Percentiles rank a stretch among this genome's conserved stretches.
Conservation (phyloP, 2,797 vertebrate species). For the Masticophis lateralis region DNA sequence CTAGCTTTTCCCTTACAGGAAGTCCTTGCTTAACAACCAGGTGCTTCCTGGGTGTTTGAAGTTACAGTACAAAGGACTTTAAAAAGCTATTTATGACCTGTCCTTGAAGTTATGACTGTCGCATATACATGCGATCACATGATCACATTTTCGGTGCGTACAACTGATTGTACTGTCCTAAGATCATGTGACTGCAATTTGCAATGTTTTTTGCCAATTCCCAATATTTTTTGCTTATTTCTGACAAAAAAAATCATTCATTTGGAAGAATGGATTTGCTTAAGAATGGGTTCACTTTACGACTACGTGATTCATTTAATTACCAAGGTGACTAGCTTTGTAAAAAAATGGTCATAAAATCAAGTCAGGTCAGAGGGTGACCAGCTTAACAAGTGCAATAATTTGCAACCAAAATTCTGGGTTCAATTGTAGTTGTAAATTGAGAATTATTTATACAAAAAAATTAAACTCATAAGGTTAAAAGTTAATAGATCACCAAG, state of each 20-base stretch:
- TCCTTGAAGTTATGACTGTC: not conserved
- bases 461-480: not conserved
- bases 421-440: not conserved
- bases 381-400: no score
- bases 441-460: not conserved
- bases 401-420: not conserved
- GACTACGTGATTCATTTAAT: not conserved
- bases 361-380: not conserved
- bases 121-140: not conserved
- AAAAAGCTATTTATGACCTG: not conserved
- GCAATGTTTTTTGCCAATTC: not conserved
- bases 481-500: not conserved
- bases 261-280: not conserved
- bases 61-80: not conserved
- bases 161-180: not conserved
- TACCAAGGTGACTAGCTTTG: not conserved
- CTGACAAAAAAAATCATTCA: not conserved
- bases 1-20: not conserved
- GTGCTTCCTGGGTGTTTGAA: not conserved
- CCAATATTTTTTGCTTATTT: not conserved
- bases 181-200: not conserved
- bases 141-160: not conserved
- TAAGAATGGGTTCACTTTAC: not conserved
- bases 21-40: not conserved
- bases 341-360: not conserved